A percentile compares a stretch with the other conserved stretches of the same genome.
Evolutionary conservation across 2,797 vertebrate species (phyloP).

Genomic region (Chelon auratus): DNA sequence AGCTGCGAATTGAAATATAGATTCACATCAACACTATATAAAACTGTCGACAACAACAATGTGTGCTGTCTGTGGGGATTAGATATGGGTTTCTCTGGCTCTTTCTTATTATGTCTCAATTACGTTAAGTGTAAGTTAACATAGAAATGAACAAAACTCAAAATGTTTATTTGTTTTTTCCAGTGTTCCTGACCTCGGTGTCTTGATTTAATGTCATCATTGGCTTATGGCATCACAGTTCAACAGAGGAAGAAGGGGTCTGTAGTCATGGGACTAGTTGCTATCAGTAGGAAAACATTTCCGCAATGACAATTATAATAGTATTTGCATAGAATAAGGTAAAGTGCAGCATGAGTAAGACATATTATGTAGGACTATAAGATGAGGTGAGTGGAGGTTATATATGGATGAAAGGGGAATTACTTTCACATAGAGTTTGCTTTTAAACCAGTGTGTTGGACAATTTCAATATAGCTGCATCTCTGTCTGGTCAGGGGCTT

Average conservation of each 20-base stretch:
- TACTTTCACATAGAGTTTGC: too few species aligned
- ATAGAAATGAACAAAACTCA: conserved; percentile 43
- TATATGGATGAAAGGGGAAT: too few species aligned
- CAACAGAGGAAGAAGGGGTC: neutral
- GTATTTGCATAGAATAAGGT: too few species aligned
- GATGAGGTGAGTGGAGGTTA: too few species aligned
- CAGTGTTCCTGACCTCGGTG: neutral
- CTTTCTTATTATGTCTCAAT: conserved; percentile 57
- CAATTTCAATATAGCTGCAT: too few species aligned
- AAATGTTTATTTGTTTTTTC: conserved; percentile 12
- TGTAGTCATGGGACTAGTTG: too few species aligned
- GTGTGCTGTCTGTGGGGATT: conserved; percentile 57
- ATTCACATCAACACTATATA: conserved; percentile 63
- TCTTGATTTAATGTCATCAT: conserved; percentile 10
- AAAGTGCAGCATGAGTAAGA: too few species aligned
- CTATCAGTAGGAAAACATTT: too few species aligned
- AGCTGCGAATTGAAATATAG: conserved; percentile 74
- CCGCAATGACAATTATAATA: too few species aligned
- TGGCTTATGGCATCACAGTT: conserved; percentile 21
- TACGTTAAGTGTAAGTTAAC: conserved; percentile 23
- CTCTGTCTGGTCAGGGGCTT: too few species aligned
- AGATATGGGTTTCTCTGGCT: conserved; percentile 57
- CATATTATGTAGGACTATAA: too few species aligned
- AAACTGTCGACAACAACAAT: conserved; percentile 65
- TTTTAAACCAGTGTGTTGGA: too few species aligned